Percentiles rank a stretch among this genome's conserved stretches.
phyloP scores from a whole-genome alignment of 1,140 invertebrate genomes.

The Penaeus indicus region DNA sequence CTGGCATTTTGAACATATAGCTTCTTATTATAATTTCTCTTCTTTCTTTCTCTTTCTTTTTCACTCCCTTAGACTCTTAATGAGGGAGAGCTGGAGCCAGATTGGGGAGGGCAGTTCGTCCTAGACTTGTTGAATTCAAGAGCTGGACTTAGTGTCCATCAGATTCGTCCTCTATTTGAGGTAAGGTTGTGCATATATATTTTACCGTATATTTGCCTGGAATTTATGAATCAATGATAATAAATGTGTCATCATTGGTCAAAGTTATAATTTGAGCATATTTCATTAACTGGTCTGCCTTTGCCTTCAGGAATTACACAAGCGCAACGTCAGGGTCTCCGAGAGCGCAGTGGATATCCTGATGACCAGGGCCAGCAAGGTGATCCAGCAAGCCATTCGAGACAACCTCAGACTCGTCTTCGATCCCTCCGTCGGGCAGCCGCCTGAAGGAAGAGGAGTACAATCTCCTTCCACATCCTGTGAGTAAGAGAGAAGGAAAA shows the following conservation, averaged over 20 bases:
- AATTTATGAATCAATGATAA: neutral
- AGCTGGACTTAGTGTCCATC: conserved; percentile 14
- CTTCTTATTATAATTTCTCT: no score
- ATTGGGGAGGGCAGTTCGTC: conserved; percentile 46
- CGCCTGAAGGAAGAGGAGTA: conserved; percentile 38
- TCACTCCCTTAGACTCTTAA: no score
- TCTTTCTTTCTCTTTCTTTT: no score
- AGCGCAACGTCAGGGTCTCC: conserved; percentile 20
- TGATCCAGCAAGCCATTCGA: conserved; percentile 27
- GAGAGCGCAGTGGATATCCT: conserved; percentile 29
- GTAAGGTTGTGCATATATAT: conserved; percentile 16
- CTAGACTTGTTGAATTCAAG: conserved; percentile 28
- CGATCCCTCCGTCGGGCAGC: neutral
- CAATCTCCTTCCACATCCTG: conserved; percentile 42
- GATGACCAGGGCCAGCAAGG: conserved; percentile 7
- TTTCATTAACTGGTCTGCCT: neutral
- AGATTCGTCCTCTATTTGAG: conserved; percentile 40
- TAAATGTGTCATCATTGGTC: neutral
- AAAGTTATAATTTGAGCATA: neutral
- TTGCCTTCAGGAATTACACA: conserved; percentile 33
- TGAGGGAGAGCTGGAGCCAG: neutral
- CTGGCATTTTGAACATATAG: no score
- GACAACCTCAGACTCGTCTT: conserved; percentile 19
- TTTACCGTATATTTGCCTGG: neutral
- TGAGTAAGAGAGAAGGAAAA: neutral